phyloP scores from a whole-genome alignment of 2,888 invertebrate genomes.

The Pristionchus fissidentatus region DNA sequence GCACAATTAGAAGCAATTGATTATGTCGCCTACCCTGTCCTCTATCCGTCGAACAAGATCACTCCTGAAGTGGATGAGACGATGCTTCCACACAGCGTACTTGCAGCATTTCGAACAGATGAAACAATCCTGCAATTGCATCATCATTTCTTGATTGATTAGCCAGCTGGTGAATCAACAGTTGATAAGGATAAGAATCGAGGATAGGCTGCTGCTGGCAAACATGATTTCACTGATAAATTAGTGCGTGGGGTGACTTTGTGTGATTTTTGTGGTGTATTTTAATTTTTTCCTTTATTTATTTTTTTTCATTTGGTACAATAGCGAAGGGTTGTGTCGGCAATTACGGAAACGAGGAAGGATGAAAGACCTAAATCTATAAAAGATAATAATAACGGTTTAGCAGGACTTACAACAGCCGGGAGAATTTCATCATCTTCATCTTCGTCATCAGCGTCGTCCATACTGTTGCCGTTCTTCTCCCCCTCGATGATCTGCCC shows the following conservation, averaged over 20 bases:
- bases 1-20: too few relatives aligned
- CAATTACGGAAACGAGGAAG: too few relatives aligned
- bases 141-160: not conserved
- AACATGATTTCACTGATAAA: too few relatives aligned
- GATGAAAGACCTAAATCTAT: too few relatives aligned
- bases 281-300: too few relatives aligned
- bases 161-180: not conserved
- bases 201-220: too few relatives aligned
- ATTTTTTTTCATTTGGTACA: too few relatives aligned
- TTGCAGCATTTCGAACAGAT: not conserved
- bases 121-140: not conserved
- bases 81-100: conserved; percentile 4
- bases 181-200: too few relatives aligned
- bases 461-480: not conserved
- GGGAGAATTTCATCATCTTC: not conserved
- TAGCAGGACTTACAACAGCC: conserved; percentile 1
- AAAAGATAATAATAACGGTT: not conserved
- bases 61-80: not conserved
- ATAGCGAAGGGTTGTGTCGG: too few relatives aligned
- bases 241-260: too few relatives aligned
- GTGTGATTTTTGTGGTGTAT: too few relatives aligned
- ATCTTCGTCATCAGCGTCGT: not conserved
- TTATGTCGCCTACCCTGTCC: not conserved
- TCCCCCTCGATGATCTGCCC: not conserved
- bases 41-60: conserved; percentile 10